Conservation (phyloP, 2,888 invertebrate species). For the Megaustenia siamemsis region DNA sequence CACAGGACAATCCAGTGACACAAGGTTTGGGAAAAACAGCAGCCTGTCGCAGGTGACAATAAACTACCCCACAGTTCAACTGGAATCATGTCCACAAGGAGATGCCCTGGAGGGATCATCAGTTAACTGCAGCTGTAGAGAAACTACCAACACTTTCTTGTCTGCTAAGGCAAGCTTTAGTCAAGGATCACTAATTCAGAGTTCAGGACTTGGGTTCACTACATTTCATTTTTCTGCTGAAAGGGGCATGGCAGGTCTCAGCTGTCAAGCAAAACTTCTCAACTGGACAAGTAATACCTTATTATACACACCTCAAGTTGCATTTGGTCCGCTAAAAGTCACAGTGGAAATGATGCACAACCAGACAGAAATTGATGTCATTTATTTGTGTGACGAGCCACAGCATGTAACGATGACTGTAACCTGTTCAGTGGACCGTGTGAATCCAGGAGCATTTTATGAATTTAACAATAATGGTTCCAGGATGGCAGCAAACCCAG, state of each 20-base stretch:
- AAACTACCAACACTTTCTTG: slow-evolving; percentile 5
- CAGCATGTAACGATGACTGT: too few species aligned
- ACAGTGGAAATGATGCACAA: too few species aligned
- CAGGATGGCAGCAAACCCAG: too few species aligned
- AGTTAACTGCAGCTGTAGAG: background rate
- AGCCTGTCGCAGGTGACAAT: background rate
- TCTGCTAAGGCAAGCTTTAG: background rate
- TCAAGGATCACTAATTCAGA: background rate
- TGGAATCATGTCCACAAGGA: background rate
- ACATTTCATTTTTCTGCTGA: background rate
- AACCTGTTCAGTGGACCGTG: too few species aligned
- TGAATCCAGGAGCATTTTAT: too few species aligned
- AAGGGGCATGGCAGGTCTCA: background rate
- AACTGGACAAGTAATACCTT: too few species aligned
- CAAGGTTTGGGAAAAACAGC: background rate
- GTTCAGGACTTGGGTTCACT: background rate
- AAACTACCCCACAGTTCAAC: background rate
- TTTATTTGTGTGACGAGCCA: too few species aligned
- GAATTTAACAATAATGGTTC: too few species aligned
- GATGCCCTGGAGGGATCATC: background rate
- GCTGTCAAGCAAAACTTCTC: too few species aligned
- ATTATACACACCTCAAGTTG: too few species aligned
- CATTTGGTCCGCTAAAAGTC: too few species aligned
- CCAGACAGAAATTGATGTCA: too few species aligned
- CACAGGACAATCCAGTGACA: slow-evolving; percentile 9